Conservation (phyloP, 2,113 vertebrate species). For the Heloderma charlesbogerti region DNA sequence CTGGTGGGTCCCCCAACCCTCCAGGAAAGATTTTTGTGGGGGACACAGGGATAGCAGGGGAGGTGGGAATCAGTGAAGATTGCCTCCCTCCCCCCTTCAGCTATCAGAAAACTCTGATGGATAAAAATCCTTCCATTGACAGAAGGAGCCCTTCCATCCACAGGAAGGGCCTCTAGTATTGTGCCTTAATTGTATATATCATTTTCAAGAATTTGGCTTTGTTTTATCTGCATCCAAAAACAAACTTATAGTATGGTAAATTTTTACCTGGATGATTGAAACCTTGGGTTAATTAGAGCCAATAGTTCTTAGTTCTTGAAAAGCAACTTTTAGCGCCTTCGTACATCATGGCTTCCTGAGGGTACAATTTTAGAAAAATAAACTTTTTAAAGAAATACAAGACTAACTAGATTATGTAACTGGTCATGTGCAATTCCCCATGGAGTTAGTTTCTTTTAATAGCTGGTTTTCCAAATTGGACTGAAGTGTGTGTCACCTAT, state of each 20-base stretch:
- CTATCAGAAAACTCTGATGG: not conserved
- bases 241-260: not conserved
- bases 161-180: not conserved
- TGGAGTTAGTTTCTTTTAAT: not conserved
- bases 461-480: not conserved
- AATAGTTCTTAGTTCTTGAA: not conserved
- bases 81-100: too few species aligned
- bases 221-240: not conserved
- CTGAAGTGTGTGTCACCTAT: not conserved
- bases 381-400: not conserved
- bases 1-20: not conserved
- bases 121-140: not conserved
- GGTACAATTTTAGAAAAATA: not conserved
- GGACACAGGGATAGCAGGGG: too few species aligned
- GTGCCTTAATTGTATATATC: not conserved
- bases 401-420: not conserved
- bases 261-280: not conserved
- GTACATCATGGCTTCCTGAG: not conserved
- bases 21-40: not conserved
- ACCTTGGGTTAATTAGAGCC: not conserved
- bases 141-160: not conserved
- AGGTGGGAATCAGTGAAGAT: not conserved
- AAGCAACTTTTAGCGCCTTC: not conserved
- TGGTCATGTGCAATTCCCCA: not conserved
- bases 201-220: not conserved